phyloP scores from a whole-genome alignment of 2,797 vertebrate species.

The Naso thynnoides region DNA sequence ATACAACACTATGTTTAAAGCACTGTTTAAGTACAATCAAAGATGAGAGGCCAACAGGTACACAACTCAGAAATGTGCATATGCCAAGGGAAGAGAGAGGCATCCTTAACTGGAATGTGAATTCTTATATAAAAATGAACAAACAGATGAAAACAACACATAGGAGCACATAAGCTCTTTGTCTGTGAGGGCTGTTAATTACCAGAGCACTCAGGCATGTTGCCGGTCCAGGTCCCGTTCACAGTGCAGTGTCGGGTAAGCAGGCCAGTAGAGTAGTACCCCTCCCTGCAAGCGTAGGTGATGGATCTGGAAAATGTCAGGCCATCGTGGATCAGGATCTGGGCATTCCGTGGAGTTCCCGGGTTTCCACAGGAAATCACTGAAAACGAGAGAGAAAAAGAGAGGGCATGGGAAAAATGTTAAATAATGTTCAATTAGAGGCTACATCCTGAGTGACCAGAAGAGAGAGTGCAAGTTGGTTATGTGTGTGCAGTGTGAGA shows the following conservation, averaged over 20 bases:
- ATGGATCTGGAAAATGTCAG: slow-evolving; percentile 95
- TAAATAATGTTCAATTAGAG: background rate
- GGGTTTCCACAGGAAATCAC: slow-evolving; percentile 98
- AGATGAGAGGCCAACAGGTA: background rate
- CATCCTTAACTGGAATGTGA: background rate
- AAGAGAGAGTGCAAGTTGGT: background rate
- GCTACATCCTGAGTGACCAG: background rate
- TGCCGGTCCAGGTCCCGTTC: slow-evolving; percentile 97
- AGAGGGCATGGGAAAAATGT: slow-evolving; percentile 2
- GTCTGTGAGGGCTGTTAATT: slow-evolving; percentile 34
- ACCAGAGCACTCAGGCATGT: slow-evolving; percentile 95
- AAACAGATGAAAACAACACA: background rate
- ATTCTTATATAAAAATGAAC: background rate
- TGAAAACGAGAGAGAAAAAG: slow-evolving; percentile 61
- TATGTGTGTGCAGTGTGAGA: background rate
- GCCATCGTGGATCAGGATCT: slow-evolving; percentile 92
- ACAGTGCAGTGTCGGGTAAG: slow-evolving; percentile 97
- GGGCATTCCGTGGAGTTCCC: slow-evolving; percentile 93
- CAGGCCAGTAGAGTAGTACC: slow-evolving; percentile 93
- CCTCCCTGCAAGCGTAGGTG: slow-evolving; percentile 94
- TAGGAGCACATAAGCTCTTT: background rate
- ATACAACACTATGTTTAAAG: background rate
- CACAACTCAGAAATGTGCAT: background rate
- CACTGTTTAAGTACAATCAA: background rate
- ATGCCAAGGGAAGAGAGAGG: background rate